Base-by-base conservation (phyloP, 1,140 invertebrate genomes). In the Cotesia chilonis region DNA sequence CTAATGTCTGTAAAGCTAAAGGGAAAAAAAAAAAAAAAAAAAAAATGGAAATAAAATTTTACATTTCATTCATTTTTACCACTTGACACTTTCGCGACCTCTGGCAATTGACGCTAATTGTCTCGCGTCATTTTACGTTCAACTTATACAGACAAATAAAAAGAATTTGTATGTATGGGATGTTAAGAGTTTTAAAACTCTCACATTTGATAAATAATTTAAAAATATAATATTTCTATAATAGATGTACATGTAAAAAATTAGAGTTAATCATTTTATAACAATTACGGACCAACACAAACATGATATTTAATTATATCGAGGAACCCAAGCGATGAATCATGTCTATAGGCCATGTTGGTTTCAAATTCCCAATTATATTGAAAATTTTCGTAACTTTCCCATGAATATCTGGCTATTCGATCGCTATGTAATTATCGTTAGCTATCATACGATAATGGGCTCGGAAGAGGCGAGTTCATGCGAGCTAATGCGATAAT, bases 81-180 rank as follows among this genome's bases (percentile, higher is more conserved):
- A 38, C 66, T 17, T 37, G 20, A 64, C 60, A 69, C 67, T 70
- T 66, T 35, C 65, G 69, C 47, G 57, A 20, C 41, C 66, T 74
- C 69, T 37, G 73, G 61, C 68, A 74, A 74, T 70, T 74, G 69
- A 57, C 65, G 73, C 60, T 74, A 74, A 74, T 74, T 71, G 73
- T 68, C 66, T 65, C 14, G 63, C 17, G 51, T 20, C 20, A 55
- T 36, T 54, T 4, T n/a, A 51, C 51, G 47, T 68, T 52, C 12
- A 52, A 47, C 28, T 9, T 9, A 68, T 47, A 47, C 41, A 47
- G 6, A 47, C 7, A 47, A 47, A 47, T 47, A 6, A 6, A 10
- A 47, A 10, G 41, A 28, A 28, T 47, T 47, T 3, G 10, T 47
- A 47, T 47, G 6, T 5, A 47, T 47, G 41, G 28, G 1, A 28